A percentile compares a stretch with the other conserved stretches of the same genome.
Evolutionary conservation across 1,140 invertebrate genomes (phyloP).

Genomic region (Hormaphis cornu): DNA sequence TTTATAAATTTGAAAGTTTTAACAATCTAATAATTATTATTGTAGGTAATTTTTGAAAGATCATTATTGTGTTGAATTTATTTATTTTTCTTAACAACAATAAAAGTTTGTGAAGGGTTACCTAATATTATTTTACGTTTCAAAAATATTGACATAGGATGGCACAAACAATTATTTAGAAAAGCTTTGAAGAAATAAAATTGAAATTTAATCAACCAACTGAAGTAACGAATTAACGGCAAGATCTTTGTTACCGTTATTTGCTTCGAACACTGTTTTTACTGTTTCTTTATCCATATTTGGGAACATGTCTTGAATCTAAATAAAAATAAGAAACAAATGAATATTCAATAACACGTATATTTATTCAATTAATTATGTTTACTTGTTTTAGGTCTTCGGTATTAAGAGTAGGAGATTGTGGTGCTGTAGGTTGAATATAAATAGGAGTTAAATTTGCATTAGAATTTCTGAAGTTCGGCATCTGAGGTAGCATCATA

Average conservation of each 20-base stretch:
- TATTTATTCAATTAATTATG: background rate
- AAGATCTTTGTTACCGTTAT: constrained; percentile 78
- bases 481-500: constrained; percentile 52
- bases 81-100: too few relatives aligned
- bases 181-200: background rate
- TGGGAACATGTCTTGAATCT: constrained; percentile 94
- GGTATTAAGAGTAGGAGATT: constrained; percentile 47
- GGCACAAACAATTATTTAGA: background rate
- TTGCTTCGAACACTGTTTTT: constrained; percentile 79
- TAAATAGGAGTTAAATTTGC: constrained; percentile 44
- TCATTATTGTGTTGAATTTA: too few relatives aligned
- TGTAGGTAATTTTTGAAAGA: too few relatives aligned
- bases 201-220: constrained; percentile 45
- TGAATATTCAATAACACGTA: background rate
- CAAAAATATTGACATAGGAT: background rate
- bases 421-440: constrained; percentile 43
- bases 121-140: too few relatives aligned
- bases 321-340: constrained; percentile 39
- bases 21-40: too few relatives aligned
- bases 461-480: constrained; percentile 41
- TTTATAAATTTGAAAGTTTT: too few relatives aligned
- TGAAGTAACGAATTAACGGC: constrained; percentile 86
- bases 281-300: constrained; percentile 86
- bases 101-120: too few relatives aligned
- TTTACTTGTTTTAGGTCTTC: constrained; percentile 68